phyloP scores from a whole-genome alignment of 64 coral and sea anemone genomes.

The Montipora efflorescens region DNA sequence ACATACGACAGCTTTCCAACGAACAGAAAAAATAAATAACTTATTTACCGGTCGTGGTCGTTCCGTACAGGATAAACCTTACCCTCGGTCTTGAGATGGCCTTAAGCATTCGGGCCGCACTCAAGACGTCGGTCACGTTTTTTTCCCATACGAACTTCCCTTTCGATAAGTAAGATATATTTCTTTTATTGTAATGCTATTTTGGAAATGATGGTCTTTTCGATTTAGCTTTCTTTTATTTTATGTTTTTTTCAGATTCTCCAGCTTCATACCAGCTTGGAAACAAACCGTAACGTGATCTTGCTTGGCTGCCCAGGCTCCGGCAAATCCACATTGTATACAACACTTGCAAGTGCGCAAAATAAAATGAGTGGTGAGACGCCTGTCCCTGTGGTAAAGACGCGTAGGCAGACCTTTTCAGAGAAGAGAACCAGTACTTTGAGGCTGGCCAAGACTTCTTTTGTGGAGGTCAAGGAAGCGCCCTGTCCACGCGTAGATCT shows the following conservation, averaged over 20 bases:
- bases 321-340: conserved; percentile 85
- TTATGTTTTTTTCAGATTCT: conserved; percentile 48
- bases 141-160: too few relatives aligned
- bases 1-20: too few relatives aligned
- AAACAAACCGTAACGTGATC: conserved; percentile 73
- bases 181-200: too few relatives aligned
- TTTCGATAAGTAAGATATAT: too few relatives aligned
- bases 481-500: conserved; percentile 81
- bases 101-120: too few relatives aligned
- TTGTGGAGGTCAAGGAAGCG: conserved; percentile 9
- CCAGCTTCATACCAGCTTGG: conserved; percentile 79
- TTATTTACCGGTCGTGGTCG: too few relatives aligned
- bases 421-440: neutral
- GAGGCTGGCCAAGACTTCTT: neutral
- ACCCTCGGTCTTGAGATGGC: too few relatives aligned
- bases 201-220: neutral
- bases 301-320: conserved; percentile 85
- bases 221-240: neutral
- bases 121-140: too few relatives aligned
- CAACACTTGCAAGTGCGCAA: conserved; percentile 69
- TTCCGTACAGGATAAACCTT: too few relatives aligned
- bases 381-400: conserved; percentile 14
- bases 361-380: conserved; percentile 51
- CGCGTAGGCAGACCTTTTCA: neutral
- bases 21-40: too few relatives aligned